Percentiles rank a stretch among this genome's conserved stretches.
These are phyloP conservation scores for Diceros bicornis DNA, from an alignment of 2,797 vertebrate species.

Conservation along the genomic window DNA sequence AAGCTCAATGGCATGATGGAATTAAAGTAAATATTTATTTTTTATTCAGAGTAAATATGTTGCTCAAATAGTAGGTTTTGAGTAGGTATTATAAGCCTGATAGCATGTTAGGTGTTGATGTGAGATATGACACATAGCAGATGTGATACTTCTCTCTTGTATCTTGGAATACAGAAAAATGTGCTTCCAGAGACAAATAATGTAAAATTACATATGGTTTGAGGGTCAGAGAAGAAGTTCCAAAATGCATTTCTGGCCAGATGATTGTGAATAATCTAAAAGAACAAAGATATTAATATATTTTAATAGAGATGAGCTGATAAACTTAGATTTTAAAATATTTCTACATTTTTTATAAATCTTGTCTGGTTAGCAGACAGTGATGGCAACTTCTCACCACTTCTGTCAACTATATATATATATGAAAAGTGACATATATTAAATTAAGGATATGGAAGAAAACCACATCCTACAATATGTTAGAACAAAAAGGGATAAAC, in stretches of 20 bases:
- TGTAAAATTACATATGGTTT: not conserved
- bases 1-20: not conserved
- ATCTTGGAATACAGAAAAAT: not conserved
- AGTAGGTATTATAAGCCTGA: not conserved
- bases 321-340: not conserved
- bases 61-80: not conserved
- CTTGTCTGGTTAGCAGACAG: not conserved
- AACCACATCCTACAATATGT: not conserved
- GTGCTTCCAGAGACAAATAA: not conserved
- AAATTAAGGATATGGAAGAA: not conserved
- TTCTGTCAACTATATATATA: not conserved
- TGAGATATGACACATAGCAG: not conserved
- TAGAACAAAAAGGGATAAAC: conserved; percentile 13
- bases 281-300: not conserved
- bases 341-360: not conserved
- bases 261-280: not conserved
- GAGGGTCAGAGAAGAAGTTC: not conserved
- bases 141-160: not conserved
- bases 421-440: not conserved
- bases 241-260: not conserved
- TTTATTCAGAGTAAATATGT: not conserved
- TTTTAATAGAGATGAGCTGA: not conserved
- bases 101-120: not conserved
- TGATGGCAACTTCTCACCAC: not conserved
- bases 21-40: not conserved